A percentile compares a stretch with the other conserved stretches of the same genome.
phyloP scores from a whole-genome alignment of 2,888 invertebrate species.

The Melanostoma scalare region DNA sequence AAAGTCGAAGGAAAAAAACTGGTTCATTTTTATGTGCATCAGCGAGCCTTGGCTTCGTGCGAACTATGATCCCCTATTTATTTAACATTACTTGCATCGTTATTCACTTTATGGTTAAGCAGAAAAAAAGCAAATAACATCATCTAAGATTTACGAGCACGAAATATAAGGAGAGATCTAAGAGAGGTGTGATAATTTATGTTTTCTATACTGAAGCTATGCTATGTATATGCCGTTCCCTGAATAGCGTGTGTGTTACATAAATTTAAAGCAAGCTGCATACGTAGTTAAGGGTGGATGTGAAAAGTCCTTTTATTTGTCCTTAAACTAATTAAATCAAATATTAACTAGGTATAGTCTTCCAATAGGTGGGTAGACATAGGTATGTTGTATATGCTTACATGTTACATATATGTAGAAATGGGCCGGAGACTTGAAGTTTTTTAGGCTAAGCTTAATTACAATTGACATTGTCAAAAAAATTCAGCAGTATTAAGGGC shows the following conservation, averaged over 20 bases:
- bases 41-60: slow-evolving; percentile 17
- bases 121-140: slow-evolving; percentile 19
- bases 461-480: no score
- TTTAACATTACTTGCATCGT: slow-evolving; percentile 25
- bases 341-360: no score
- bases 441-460: no score
- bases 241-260: not conserved
- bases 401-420: no score
- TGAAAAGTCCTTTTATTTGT: no score
- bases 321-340: no score
- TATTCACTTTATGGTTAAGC: not conserved
- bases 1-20: slow-evolving; percentile 18
- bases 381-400: no score
- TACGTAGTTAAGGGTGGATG: not conserved
- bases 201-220: slow-evolving; percentile 14
- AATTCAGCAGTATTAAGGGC: no score
- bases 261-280: not conserved
- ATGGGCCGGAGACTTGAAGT: no score
- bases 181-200: slow-evolving; percentile 54
- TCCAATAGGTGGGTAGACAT: no score
- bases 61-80: slow-evolving; percentile 38
- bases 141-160: slow-evolving; percentile 51
- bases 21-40: slow-evolving; percentile 3
- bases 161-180: slow-evolving; percentile 22
- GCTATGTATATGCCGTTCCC: not conserved